Conservation (phyloP, 2,888 invertebrate genomes). For the Panopea generosa region DNA sequence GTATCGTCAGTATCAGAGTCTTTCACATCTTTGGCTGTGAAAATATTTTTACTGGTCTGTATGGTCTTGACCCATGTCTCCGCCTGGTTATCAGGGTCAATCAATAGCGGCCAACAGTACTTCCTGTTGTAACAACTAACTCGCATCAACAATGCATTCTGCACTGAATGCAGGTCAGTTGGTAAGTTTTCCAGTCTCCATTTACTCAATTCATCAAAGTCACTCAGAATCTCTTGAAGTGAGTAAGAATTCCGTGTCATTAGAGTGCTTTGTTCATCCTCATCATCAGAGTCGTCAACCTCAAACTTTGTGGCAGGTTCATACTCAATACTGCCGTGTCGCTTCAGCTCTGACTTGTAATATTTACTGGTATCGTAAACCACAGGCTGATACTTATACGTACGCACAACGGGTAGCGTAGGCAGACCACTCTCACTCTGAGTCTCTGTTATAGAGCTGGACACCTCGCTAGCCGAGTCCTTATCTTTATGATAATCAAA, state of each 20-base stretch:
- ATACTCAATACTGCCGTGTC: constrained; percentile 76
- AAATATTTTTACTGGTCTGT: constrained; percentile 75
- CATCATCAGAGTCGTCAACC: constrained; percentile 75
- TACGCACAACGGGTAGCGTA: constrained; percentile 69
- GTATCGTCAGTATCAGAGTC: constrained; percentile 64
- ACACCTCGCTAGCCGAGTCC: constrained; percentile 64
- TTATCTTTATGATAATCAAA: constrained; percentile 62
- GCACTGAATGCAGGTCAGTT: constrained; percentile 82
- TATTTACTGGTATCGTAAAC: constrained; percentile 79
- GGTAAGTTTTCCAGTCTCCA: constrained; percentile 81
- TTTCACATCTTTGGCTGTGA: constrained; percentile 73
- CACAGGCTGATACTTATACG: constrained; percentile 77
- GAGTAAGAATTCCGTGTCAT: constrained; percentile 76
- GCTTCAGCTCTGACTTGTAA: constrained; percentile 78
- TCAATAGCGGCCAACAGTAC: constrained; percentile 82
- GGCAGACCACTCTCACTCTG: constrained; percentile 63
- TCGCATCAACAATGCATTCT: constrained; percentile 82
- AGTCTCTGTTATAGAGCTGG: constrained; percentile 61
- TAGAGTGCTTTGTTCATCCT: constrained; percentile 74
- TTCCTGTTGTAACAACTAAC: constrained; percentile 78
- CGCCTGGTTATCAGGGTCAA: constrained; percentile 83
- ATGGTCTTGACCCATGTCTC: constrained; percentile 82
- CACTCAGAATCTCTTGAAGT: constrained; percentile 71
- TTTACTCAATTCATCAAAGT: constrained; percentile 79
- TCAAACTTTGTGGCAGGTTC: constrained; percentile 68